A percentile compares a stretch with the other conserved stretches of the same genome.
phyloP scores from a whole-genome alignment of 1,140 invertebrate genomes.

The Aporrectodea caliginosa region DNA sequence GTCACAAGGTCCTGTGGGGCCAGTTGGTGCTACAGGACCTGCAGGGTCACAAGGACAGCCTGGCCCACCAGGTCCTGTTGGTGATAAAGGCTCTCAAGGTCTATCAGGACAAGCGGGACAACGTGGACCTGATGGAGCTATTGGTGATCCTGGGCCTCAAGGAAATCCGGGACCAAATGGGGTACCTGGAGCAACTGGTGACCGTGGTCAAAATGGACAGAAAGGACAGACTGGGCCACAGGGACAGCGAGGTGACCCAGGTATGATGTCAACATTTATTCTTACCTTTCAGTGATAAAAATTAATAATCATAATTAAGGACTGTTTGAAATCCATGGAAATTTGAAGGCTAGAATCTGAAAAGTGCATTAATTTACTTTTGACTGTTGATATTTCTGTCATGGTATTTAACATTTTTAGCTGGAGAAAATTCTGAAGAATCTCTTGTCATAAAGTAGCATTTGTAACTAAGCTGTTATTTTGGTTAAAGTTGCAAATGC shows the following conservation, averaged over 20 bases:
- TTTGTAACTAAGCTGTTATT: no score
- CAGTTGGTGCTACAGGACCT: slow-evolving; percentile 10
- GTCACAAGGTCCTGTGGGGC: slow-evolving; percentile 1
- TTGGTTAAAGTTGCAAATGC: no score
- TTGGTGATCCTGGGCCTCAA: slow-evolving; percentile 20
- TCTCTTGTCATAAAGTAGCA: no score
- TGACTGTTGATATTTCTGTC: no score
- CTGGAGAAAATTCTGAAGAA: no score
- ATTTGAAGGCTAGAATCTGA: no score
- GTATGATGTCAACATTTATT: no score
- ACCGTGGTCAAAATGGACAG: neutral
- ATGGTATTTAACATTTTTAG: no score
- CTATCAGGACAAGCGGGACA: slow-evolving; percentile 10
- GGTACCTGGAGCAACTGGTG: neutral
- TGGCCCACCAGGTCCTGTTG: slow-evolving; percentile 13
- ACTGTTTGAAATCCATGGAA: no score
- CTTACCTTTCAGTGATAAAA: no score
- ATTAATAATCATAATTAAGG: no score
- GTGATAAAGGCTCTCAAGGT: slow-evolving; percentile 13
- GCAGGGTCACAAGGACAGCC: slow-evolving; percentile 5
- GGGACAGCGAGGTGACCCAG: slow-evolving; percentile 12
- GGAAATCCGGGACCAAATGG: neutral
- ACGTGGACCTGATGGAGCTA: neutral
- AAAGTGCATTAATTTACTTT: no score
- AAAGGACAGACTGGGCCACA: slow-evolving; percentile 1